Base-by-base conservation (phyloP, 2,797 vertebrate genomes). In the Erpetoichthys calabaricus region DNA sequence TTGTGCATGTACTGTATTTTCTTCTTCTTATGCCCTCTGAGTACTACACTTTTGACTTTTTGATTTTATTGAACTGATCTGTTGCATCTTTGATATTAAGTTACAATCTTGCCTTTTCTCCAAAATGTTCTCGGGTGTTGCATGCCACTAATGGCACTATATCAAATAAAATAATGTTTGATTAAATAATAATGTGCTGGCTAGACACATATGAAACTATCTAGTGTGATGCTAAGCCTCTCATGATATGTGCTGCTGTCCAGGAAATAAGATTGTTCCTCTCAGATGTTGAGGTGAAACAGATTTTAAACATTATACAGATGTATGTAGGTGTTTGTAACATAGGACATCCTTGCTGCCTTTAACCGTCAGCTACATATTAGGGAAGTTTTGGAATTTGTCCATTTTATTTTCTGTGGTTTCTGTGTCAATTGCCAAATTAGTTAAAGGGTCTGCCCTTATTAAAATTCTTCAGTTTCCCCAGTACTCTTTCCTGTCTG, bases 401-500 rank as follows among this genome's bases (percentile, higher is more conserved):
- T 68, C 58, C 54, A 64, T 4, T 25, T 44, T 25, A 44, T 68
- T 73, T 64, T 62, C 5, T 43, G 25, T 25, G 59, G 57, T 66
- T 65, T 46, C 46, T 75, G 72, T 66, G 62, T 68, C 25, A 25
- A 59, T 60, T 75, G 63, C 64, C 59, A 78, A 75, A 73, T 63
- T 60, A 65, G 46, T 63, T 65, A 58, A 67, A 67, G 70, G 45
- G 60, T 72, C 78, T 79, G 64, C 64, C 59, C 60, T 70, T 53
- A 65, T 70, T 78, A 72, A 66, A 80, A 72, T 80, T 86, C 70
- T 68, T 82, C 70, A 65, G 53, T 61, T 68, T 9, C 5, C 62
- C 68, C 75, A 66, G 4, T 72, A 55, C 76, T 76, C 81, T 62
- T 90, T 90, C 79, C 81, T 88, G 69, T 77, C 75, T 79, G 56